A percentile compares a stretch with the other conserved stretches of the same genome.
phyloP scores from a whole-genome alignment of 2,888 invertebrate species.

The Sepioteuthis lessoniana region DNA sequence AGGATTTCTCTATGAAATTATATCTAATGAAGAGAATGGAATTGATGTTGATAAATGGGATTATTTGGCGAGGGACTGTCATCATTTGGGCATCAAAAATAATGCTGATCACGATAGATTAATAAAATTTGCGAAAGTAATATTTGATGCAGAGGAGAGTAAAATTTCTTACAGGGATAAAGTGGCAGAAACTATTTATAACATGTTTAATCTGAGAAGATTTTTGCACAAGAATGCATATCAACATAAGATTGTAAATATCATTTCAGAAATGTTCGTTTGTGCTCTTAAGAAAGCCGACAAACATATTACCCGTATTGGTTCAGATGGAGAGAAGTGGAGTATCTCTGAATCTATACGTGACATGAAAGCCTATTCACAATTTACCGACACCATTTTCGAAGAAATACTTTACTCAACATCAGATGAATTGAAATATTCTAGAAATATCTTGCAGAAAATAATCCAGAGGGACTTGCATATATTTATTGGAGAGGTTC shows the following conservation, averaged over 20 bases:
- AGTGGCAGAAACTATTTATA: conserved; percentile 66
- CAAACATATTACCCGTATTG: conserved; percentile 56
- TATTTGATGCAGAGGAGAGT: conserved; percentile 55
- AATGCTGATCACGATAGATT: conserved; percentile 77
- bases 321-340: conserved; percentile 51
- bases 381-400: conserved; percentile 64
- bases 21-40: conserved; percentile 79
- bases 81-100: conserved; percentile 76
- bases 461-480: conserved; percentile 62
- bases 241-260: conserved; percentile 76
- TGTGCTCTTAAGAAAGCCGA: conserved; percentile 63
- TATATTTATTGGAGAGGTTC: conserved; percentile 60
- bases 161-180: conserved; percentile 77
- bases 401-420: conserved; percentile 59
- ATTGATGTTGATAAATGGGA: conserved; percentile 83
- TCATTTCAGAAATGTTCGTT: conserved; percentile 64
- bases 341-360: conserved; percentile 62
- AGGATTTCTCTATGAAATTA: conserved; percentile 77
- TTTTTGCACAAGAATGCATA: conserved; percentile 75
- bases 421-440: conserved; percentile 55
- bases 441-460: conserved; percentile 59
- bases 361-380: conserved; percentile 66
- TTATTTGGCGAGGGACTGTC: conserved; percentile 80
- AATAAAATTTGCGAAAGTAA: conserved; percentile 75
- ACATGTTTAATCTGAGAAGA: conserved; percentile 67